These are phyloP conservation scores for Stictonetta naevosa DNA, from an alignment of 2,113 vertebrate species.

Conservation along the genomic window DNA sequence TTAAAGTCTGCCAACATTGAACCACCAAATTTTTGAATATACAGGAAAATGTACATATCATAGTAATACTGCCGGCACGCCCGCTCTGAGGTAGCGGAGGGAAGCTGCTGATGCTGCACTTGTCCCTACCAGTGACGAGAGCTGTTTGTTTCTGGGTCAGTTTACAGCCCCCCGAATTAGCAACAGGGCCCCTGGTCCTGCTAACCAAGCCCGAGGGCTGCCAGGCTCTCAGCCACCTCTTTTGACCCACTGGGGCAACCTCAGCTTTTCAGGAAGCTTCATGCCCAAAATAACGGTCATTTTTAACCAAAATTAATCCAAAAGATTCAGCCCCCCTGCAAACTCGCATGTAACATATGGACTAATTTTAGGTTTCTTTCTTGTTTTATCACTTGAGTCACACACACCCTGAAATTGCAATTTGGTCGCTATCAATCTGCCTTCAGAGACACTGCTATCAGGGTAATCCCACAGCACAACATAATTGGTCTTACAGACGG, in stretches of 20 bases:
- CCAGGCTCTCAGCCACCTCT: not conserved
- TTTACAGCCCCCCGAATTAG: not conserved
- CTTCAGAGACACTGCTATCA: not conserved
- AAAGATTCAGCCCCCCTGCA: not conserved
- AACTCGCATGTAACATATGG: not conserved
- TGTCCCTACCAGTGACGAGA: not conserved
- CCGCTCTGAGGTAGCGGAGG: not conserved
- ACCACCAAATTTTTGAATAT: not conserved
- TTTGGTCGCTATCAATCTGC: conserved; percentile 10
- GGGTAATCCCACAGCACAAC: not conserved
- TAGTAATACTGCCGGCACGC: accelerated
- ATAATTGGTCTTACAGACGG: conserved; percentile 45
- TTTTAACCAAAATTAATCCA: not conserved
- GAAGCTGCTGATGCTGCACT: not conserved
- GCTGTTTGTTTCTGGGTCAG: not conserved
- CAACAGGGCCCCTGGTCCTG: not conserved
- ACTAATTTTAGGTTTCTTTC: conserved; percentile 14
- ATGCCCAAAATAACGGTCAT: not conserved
- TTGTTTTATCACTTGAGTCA: conserved; percentile 7
- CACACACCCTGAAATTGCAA: not conserved
- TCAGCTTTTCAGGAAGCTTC: not conserved
- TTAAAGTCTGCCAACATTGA: not conserved
- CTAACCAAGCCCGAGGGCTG: accelerated
- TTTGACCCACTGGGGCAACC: not conserved
- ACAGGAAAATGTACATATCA: not conserved